Evolutionary conservation across 2,113 vertebrate species (phyloP), one percentile per base, ranked within the genome.

Genomic region (Xiphias gladius): DNA sequence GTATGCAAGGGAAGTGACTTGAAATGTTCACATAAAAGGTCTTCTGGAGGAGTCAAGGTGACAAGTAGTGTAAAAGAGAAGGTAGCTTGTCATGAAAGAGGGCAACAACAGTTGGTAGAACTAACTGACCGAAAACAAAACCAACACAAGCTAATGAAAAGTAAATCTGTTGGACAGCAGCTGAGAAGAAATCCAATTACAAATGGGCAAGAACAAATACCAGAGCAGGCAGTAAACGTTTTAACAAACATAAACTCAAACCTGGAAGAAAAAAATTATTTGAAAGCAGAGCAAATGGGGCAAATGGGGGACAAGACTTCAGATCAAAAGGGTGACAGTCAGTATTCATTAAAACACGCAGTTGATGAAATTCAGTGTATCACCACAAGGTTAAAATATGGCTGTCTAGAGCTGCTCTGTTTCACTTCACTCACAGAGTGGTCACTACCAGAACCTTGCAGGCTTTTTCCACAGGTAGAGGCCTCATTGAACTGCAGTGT

Each of bases 1-100:
- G 87, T 96, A 20, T 86, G 90, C 54, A 95, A 94, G 0, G 91
- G 93, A 68, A 71, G 50, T 32, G 69, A 86, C 41, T 48, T 86
- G 0, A 91, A 68, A 61, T 16, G 19, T 78, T 76, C 76, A 55
- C 52, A 57, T 26, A 77, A 80, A 65, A 91, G 7, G 48, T 43
- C 74, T 10, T 22, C 66, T 20, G 66, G 19, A 52, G 62, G 52
- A 66, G 67, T 85, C 7, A 86, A 67, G 11, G 22, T 76, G 57
- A n/a, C 67, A 22, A 62, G 26, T 58, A 62, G 57, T 28, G 41
- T 69, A 22, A 89, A 91, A 55, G 54, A 91, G 39, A 88, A 54
- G 19, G 76, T 84, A 6, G 67, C 78, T 37, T 64, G 63, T 82
- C 30, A 75, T 50, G 82, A 91, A 80, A 83, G 59, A 48, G 24